phyloP scores from a whole-genome alignment of 2,888 invertebrate genomes.

The Matsumyia berberina region DNA sequence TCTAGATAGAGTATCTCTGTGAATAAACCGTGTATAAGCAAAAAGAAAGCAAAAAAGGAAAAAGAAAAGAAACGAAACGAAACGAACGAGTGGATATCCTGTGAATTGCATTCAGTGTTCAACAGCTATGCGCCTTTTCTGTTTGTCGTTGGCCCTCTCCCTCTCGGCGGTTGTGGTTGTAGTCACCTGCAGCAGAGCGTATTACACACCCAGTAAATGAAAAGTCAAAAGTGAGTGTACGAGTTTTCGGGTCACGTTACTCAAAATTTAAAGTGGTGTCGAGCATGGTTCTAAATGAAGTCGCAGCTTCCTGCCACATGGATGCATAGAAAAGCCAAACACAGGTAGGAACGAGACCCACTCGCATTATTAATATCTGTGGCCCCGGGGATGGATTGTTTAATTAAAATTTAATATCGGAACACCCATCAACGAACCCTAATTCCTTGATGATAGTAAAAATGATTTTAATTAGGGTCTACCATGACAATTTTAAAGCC shows the following conservation, averaged over 20 bases:
- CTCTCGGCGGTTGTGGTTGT: slow-evolving; percentile 21
- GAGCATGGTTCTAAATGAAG: slow-evolving; percentile 42
- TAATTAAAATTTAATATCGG: slow-evolving; percentile 73
- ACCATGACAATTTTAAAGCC: slow-evolving; percentile 72
- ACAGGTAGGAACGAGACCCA: slow-evolving; percentile 33
- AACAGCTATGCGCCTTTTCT: slow-evolving; percentile 62
- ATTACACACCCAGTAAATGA: slow-evolving; percentile 47
- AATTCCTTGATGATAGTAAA: slow-evolving; percentile 64
- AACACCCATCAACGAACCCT: slow-evolving; percentile 61
- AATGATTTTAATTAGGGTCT: slow-evolving; percentile 75
- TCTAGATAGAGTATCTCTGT: slow-evolving; percentile 15
- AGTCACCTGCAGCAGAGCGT: slow-evolving; percentile 29
- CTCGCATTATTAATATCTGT: slow-evolving; percentile 37
- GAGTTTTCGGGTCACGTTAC: slow-evolving; percentile 55
- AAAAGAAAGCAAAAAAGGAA: background rate
- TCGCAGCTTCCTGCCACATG: slow-evolving; percentile 46
- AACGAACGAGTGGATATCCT: slow-evolving; percentile 66
- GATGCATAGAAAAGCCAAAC: slow-evolving; percentile 53
- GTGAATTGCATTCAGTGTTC: slow-evolving; percentile 64
- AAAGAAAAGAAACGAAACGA: background rate
- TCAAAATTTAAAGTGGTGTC: slow-evolving; percentile 32
- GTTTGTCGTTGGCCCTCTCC: slow-evolving; percentile 38
- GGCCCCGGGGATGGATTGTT: slow-evolving; percentile 38
- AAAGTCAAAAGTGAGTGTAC: slow-evolving; percentile 61
- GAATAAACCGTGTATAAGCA: slow-evolving; percentile 8